phyloP scores from a whole-genome alignment of 2,888 invertebrate species.

The Campopleginae sp. region DNA sequence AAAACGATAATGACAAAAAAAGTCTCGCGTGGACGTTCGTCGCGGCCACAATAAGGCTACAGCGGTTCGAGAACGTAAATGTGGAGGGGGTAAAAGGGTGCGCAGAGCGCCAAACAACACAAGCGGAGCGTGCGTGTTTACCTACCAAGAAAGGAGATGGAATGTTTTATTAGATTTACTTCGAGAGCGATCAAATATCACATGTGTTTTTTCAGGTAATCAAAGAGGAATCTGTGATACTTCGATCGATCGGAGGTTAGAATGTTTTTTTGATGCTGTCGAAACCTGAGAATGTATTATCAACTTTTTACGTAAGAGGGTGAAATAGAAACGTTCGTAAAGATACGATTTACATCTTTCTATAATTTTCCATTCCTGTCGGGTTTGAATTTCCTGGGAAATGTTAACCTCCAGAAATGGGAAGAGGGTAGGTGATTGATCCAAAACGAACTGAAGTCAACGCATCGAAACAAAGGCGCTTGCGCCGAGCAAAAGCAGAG shows the following conservation, averaged over 20 bases:
- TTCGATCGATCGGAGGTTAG: neutral
- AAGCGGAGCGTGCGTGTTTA: neutral
- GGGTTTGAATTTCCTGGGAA: neutral
- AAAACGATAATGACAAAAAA: no score
- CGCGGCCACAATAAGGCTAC: neutral
- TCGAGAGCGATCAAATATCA: neutral
- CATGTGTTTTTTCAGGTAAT: neutral
- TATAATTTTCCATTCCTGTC: no score
- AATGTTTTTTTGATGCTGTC: no score
- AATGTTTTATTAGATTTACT: neutral
- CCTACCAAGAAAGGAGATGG: neutral
- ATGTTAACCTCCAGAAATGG: neutral
- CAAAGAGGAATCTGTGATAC: neutral
- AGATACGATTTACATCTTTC: neutral
- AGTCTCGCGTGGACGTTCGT: neutral
- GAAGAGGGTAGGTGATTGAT: neutral
- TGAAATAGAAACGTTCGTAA: neutral
- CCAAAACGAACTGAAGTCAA: neutral
- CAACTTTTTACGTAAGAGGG: no score
- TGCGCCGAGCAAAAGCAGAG: neutral
- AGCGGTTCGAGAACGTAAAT: neutral
- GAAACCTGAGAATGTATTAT: no score
- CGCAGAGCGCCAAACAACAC: neutral
- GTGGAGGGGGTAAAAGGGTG: neutral
- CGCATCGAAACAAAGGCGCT: conserved; percentile 9